Conservation (phyloP, 2,113 vertebrate genomes). For the Phaethon lepturus region DNA sequence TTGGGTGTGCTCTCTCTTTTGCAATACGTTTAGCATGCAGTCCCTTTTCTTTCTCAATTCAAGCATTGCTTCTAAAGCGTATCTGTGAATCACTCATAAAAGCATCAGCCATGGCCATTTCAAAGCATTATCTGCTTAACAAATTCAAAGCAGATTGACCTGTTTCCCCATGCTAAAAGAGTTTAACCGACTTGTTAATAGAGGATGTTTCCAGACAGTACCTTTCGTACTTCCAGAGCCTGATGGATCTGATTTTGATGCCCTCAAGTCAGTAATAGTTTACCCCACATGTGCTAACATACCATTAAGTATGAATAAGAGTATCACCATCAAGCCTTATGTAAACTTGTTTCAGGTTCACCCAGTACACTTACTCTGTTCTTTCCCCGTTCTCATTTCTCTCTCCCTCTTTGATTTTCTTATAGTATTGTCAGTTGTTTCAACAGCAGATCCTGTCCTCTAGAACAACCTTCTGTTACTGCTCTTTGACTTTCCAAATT, state of each 20-base stretch:
- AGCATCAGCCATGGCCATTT: not conserved
- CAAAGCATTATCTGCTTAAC: conserved; percentile 9
- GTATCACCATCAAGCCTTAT: not conserved
- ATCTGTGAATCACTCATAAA: conserved; percentile 6
- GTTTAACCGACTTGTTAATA: not conserved
- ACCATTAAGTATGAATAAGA: conserved; percentile 9
- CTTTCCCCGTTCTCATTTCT: not conserved
- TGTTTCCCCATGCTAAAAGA: not conserved
- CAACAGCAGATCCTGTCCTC: not conserved
- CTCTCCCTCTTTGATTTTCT: not conserved
- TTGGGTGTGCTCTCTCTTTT: not conserved
- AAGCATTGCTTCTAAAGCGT: not conserved
- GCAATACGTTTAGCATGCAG: not conserved
- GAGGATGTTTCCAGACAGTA: not conserved
- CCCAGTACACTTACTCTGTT: not conserved
- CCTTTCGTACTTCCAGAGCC: not conserved
- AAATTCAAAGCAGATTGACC: conserved; percentile 7
- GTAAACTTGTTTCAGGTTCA: conserved; percentile 10
- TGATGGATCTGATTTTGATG: conserved; percentile 41
- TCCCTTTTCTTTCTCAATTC: conserved; percentile 32
- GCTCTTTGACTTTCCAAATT: not conserved
- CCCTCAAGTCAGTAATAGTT: conserved; percentile 43
- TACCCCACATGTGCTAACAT: not conserved
- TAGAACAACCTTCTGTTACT: not conserved
- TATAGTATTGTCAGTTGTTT: not conserved